A percentile compares a stretch with the other conserved stretches of the same genome.
Conservation (phyloP, 2,113 vertebrate genomes). For the Forbesichthys agassizii region DNA sequence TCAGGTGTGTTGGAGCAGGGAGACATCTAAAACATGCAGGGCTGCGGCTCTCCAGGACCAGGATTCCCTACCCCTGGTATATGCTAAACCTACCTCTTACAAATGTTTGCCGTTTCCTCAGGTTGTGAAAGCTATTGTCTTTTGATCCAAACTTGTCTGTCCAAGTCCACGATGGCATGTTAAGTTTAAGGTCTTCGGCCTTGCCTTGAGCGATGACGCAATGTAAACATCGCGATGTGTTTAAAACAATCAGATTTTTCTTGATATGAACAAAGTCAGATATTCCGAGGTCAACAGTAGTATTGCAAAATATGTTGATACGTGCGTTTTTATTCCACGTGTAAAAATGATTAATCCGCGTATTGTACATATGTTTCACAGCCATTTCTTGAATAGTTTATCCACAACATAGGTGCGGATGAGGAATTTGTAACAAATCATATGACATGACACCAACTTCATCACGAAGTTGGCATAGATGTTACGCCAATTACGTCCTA, state of each 20-base stretch:
- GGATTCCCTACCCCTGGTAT: no score
- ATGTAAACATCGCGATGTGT: not conserved
- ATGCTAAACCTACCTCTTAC: slow-evolving; percentile 45
- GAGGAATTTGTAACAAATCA: no score
- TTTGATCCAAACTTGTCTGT: not conserved
- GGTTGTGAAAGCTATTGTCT: slow-evolving; percentile 7
- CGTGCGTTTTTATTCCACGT: not conserved
- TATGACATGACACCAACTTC: no score
- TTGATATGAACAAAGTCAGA: not conserved
- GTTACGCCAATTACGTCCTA: no score
- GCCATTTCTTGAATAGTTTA: slow-evolving; percentile 23
- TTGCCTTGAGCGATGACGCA: not conserved
- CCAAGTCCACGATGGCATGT: slow-evolving; percentile 1
- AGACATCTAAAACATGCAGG: no score
- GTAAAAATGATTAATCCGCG: not conserved
- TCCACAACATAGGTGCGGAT: no score
- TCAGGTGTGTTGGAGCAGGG: no score
- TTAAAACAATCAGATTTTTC: not conserved
- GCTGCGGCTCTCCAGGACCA: no score
- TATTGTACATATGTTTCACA: slow-evolving; percentile 8
- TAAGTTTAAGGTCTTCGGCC: not conserved
- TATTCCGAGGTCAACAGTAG: no score
- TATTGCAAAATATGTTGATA: not conserved
- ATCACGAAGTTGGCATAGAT: no score
- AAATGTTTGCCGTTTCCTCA: not conserved